Conservation (phyloP, 37 sponge, comb jelly and placozoan species). For the Chondrosia reniformis region DNA sequence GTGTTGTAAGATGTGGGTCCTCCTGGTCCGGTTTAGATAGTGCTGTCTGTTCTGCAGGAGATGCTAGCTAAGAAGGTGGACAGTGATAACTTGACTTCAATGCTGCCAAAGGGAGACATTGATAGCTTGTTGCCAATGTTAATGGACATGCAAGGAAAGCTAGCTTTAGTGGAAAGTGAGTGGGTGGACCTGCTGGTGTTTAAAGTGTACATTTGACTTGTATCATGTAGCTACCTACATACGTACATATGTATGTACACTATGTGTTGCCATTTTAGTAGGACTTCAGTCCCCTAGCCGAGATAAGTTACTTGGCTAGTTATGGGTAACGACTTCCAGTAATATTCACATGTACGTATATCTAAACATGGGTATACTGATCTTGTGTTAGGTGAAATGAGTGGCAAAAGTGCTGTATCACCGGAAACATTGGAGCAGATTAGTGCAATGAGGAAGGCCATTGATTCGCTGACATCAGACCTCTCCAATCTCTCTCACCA, state of each 20-base stretch:
- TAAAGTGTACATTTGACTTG: not conserved
- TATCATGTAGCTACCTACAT: not conserved
- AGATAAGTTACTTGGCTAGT: no score
- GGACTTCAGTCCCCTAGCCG: no score
- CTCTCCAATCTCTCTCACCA: slow-evolving; percentile 14
- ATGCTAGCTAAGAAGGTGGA: slow-evolving; percentile 46
- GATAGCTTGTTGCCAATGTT: slow-evolving; percentile 63
- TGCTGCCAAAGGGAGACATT: slow-evolving; percentile 24
- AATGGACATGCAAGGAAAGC: slow-evolving; percentile 72
- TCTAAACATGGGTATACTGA: no score
- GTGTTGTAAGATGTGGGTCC: no score
- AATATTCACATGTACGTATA: no score
- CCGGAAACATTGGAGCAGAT: slow-evolving; percentile 60
- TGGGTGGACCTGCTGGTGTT: no score
- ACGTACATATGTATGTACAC: not conserved
- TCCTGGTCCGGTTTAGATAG: no score
- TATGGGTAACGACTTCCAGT: no score
- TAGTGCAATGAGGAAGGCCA: slow-evolving; percentile 52
- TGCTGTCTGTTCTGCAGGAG: no score
- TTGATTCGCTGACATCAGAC: slow-evolving; percentile 48
- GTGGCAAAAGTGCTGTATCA: slow-evolving; percentile 32
- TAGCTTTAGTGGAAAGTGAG: slow-evolving; percentile 61
- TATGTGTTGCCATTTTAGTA: no score
- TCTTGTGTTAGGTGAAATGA: slow-evolving; percentile 38
- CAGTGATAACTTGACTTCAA: no score